These are phyloP conservation scores for Datnioides undecimradiatus DNA, from an alignment of 2,113 vertebrate genomes.

Conservation along the genomic window DNA sequence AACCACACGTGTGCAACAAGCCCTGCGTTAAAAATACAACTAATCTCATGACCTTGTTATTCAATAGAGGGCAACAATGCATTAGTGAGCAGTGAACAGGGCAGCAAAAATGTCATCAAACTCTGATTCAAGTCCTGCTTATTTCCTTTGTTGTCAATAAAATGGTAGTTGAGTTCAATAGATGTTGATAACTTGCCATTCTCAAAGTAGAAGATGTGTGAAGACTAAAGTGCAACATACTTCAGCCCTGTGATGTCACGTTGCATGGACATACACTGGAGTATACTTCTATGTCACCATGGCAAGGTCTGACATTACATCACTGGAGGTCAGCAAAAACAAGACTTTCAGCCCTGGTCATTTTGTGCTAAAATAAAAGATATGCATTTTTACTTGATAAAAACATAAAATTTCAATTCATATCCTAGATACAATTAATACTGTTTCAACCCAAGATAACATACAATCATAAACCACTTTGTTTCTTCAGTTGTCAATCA, in stretches of 20 bases:
- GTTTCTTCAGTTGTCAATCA: no score
- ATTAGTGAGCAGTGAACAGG: not conserved
- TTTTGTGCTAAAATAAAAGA: not conserved
- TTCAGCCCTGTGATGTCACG: not conserved
- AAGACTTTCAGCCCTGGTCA: not conserved
- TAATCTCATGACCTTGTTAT: slow-evolving; percentile 2
- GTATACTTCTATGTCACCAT: no score
- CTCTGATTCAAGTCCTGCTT: not conserved
- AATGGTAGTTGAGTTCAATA: no score
- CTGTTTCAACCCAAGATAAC: no score
- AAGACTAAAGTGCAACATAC: not conserved
- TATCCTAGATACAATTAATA: not conserved
- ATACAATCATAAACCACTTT: no score
- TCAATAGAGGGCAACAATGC: not conserved
- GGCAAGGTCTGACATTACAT: not conserved
- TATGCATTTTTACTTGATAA: not conserved
- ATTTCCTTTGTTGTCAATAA: not conserved
- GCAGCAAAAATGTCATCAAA: not conserved
- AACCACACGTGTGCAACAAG: not conserved
- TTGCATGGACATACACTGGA: not conserved
- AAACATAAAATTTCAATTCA: not conserved
- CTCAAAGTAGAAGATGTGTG: no score
- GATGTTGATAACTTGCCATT: no score
- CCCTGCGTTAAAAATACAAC: not conserved
- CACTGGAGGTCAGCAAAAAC: not conserved